phyloP scores from a whole-genome alignment of 2,797 vertebrate species.

The Tadarida brasiliensis region DNA sequence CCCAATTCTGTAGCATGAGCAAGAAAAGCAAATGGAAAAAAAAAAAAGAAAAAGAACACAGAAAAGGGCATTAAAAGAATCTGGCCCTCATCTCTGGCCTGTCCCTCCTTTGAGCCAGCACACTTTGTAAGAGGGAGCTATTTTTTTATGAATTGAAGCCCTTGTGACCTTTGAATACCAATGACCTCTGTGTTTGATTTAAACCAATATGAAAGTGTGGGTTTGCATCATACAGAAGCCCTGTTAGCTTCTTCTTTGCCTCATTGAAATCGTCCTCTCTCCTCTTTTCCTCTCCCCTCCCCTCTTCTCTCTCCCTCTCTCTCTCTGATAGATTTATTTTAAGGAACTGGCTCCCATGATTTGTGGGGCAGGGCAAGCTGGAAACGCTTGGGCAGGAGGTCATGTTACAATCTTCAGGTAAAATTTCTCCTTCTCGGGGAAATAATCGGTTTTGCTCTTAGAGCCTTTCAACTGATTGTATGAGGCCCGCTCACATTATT shows the following conservation, averaged over 20 bases:
- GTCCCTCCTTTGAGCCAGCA: neutral
- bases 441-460: neutral
- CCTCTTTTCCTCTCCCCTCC: neutral
- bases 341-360: neutral
- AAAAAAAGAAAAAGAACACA: neutral
- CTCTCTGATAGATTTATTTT: neutral
- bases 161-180: neutral
- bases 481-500: neutral
- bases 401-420: neutral
- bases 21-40: slow-evolving; percentile 4
- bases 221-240: neutral
- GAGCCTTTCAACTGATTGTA: neutral
- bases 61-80: neutral
- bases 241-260: neutral
- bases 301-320: neutral
- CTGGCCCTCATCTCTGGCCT: neutral
- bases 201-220: slow-evolving; percentile 45
- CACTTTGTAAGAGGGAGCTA: neutral
- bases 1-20: neutral
- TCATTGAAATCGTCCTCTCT: neutral
- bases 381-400: neutral
- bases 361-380: neutral
- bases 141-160: slow-evolving; percentile 13
- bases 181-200: slow-evolving; percentile 9
- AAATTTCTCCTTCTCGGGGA: neutral